A percentile compares a stretch with the other conserved stretches of the same genome.
Evolutionary conservation across 2,113 vertebrate genomes (phyloP).

Genomic region (Mystacornis crossleyi): DNA sequence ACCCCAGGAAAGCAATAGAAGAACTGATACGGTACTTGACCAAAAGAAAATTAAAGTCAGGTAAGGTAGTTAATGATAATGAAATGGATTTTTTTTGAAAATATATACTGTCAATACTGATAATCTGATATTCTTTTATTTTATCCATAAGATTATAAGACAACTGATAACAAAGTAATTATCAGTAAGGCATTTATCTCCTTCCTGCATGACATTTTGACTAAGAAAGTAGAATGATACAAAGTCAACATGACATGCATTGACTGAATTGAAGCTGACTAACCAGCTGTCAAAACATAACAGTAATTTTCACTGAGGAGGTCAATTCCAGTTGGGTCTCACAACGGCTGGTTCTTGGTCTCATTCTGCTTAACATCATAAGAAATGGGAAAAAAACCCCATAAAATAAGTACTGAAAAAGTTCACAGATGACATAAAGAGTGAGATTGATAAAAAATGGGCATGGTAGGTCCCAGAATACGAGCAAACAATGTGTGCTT

Average conservation of each 20-base stretch:
- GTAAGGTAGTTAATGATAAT: background rate
- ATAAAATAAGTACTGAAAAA: background rate
- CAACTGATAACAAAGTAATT: background rate
- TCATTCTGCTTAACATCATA: background rate
- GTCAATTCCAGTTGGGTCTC: background rate
- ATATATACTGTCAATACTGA: background rate
- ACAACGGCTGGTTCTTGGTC: background rate
- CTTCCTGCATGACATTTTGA: background rate
- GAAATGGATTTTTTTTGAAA: background rate
- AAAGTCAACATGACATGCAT: background rate
- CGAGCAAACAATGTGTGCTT: background rate
- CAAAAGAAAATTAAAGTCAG: background rate
- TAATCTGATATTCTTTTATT: background rate
- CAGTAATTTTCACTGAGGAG: background rate
- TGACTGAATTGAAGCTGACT: background rate
- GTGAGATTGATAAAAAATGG: background rate
- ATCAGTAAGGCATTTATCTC: background rate
- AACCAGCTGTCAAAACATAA: background rate
- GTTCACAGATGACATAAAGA: background rate
- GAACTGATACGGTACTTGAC: background rate
- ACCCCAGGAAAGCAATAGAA: background rate
- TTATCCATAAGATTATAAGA: background rate
- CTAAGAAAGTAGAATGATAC: background rate
- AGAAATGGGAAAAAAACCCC: rapidly evolving
- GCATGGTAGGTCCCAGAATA: background rate